These are phyloP conservation scores for Meloidogyne chitwoodi DNA, from an alignment of 1,140 invertebrate species.

Conservation along the genomic window DNA sequence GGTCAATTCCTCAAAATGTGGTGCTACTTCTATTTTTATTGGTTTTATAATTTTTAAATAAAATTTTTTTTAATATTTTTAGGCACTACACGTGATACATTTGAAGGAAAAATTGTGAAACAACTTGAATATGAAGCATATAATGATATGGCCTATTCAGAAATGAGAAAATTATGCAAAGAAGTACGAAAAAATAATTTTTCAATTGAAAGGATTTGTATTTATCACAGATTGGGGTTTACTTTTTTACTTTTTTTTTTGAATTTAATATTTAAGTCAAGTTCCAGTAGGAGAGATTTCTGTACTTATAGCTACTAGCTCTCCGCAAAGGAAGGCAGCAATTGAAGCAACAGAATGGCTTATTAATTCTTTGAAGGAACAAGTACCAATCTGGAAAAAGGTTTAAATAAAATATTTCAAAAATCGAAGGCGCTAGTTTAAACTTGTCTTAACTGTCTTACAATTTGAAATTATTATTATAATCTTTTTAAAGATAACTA, in stretches of 20 bases:
- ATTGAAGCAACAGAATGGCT: constrained; percentile 76
- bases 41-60: constrained; percentile 1
- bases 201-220: constrained; percentile 22
- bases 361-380: constrained; percentile 79
- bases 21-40: constrained; percentile 35
- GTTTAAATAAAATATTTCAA: constrained; percentile 58
- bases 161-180: constrained; percentile 22
- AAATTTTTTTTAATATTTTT: background rate
- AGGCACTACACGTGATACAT: constrained; percentile 36
- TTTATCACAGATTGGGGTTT: constrained; percentile 33
- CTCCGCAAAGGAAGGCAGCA: constrained; percentile 76
- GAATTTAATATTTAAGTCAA: constrained; percentile 59
- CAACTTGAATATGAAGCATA: constrained; percentile 36
- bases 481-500: no score
- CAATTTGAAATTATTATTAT: no score
- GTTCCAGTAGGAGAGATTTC: constrained; percentile 82
- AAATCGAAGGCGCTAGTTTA: background rate
- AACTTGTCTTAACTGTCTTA: no score
- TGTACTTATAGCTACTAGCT: constrained; percentile 82
- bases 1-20: constrained; percentile 27
- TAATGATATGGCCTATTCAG: constrained; percentile 25
- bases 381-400: constrained; percentile 93
- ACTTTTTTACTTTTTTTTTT: background rate
- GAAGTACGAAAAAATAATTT: constrained; percentile 5
- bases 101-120: constrained; percentile 26